phyloP scores from a whole-genome alignment of 2,888 invertebrate genomes.

The Heliconius erato region DNA sequence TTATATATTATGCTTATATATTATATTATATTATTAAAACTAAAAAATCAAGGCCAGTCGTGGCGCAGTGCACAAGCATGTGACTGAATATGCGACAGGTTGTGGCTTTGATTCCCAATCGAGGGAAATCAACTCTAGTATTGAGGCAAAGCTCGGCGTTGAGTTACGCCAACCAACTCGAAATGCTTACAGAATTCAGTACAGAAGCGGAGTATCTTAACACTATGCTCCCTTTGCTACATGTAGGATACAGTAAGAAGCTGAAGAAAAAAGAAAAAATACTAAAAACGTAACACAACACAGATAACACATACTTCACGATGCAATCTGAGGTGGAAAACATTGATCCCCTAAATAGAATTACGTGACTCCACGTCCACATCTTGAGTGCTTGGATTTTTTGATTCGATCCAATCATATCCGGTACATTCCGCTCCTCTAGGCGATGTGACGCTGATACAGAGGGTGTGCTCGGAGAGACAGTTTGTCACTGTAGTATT shows the following conservation, averaged over 20 bases:
- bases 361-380: conserved; percentile 48
- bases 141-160: too few relatives aligned
- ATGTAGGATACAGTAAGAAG: too few relatives aligned
- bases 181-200: background rate
- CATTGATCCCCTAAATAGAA: conserved; percentile 51
- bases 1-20: too few relatives aligned
- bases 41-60: background rate
- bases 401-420: conserved; percentile 55
- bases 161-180: too few relatives aligned
- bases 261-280: too few relatives aligned
- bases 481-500: background rate
- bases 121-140: background rate
- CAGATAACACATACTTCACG: conserved; percentile 32
- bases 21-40: too few relatives aligned
- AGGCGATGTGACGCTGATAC: conserved; percentile 34
- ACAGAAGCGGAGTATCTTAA: background rate
- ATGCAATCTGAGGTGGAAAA: conserved; percentile 46
- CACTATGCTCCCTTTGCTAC: too few relatives aligned
- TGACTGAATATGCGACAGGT: too few relatives aligned
- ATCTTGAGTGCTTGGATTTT: conserved; percentile 52
- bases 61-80: background rate
- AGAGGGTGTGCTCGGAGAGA: conserved; percentile 13
- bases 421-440: conserved; percentile 49
- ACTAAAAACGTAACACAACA: background rate
- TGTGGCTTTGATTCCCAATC: too few relatives aligned